These are phyloP conservation scores for Limnephilus rhombicus DNA, from an alignment of 2,888 invertebrate species.

Conservation along the genomic window DNA sequence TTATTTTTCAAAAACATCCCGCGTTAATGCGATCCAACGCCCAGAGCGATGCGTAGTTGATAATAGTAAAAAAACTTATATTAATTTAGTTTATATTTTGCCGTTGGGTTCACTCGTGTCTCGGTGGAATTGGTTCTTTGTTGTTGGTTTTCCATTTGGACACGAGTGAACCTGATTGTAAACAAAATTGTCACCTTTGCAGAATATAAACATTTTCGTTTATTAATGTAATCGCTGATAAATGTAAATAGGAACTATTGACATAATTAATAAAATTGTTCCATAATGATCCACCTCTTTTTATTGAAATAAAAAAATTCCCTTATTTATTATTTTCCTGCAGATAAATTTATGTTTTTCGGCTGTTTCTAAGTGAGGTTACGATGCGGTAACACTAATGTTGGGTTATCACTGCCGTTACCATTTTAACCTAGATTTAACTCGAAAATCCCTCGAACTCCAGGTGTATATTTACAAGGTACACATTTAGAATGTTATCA, in stretches of 20 bases:
- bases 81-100: conserved; percentile 52
- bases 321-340: background rate
- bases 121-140: conserved; percentile 21
- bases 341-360: background rate
- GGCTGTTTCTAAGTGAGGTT: background rate
- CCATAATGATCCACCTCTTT: background rate
- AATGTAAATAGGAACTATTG: conserved; percentile 63
- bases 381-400: no score
- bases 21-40: conserved; percentile 3
- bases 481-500: no score
- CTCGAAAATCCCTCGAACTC: no score
- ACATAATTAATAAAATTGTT: conserved; percentile 58
- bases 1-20: conserved; percentile 34
- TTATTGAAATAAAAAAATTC: background rate
- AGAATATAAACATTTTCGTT: conserved; percentile 51
- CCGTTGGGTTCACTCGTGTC: conserved; percentile 10
- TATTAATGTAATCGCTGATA: conserved; percentile 56
- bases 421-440: no score
- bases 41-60: conserved; percentile 44
- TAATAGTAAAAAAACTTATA: conserved; percentile 45
- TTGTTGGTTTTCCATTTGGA: background rate
- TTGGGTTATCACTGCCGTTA: no score
- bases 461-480: no score
- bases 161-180: conserved; percentile 5
- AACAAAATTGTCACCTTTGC: conserved; percentile 45